These are phyloP conservation scores for Grantiella picta DNA, from an alignment of 2,113 vertebrate genomes.

Conservation along the genomic window DNA sequence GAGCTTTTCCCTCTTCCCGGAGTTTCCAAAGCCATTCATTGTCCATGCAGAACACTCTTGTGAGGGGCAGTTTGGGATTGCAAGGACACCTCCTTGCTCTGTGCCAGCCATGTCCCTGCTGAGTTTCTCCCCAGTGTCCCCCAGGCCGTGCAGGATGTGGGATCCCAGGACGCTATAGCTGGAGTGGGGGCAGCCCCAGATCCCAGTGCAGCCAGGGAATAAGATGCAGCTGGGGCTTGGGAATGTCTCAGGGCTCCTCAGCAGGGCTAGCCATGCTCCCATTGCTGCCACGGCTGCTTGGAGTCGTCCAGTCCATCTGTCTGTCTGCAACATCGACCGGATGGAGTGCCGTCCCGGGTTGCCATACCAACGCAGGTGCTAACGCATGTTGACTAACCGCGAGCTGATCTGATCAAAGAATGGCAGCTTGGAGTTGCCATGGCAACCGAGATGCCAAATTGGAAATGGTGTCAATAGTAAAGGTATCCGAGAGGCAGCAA, in stretches of 20 bases:
- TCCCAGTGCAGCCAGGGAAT: not conserved
- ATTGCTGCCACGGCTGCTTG: fast-evolving
- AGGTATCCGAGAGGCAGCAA: not conserved
- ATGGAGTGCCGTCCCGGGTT: slow-evolving; percentile 36
- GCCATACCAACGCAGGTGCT: slow-evolving; percentile 74
- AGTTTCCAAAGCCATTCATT: not conserved
- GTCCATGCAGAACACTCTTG: not conserved
- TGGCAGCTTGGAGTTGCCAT: slow-evolving; percentile 61
- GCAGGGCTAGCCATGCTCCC: not conserved
- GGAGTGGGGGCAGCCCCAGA: fast-evolving
- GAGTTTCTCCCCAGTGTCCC: not conserved
- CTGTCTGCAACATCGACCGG: fast-evolving
- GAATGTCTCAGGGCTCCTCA: fast-evolving
- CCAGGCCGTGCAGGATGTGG: fast-evolving
- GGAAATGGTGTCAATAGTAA: slow-evolving; percentile 6
- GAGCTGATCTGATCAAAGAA: slow-evolving; percentile 66
- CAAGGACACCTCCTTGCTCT: not conserved
- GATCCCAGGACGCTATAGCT: not conserved
- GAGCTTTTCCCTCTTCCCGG: not conserved
- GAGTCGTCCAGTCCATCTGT: not conserved
- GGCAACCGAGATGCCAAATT: slow-evolving; percentile 61
- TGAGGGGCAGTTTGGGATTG: fast-evolving
- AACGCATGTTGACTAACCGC: slow-evolving; percentile 55
- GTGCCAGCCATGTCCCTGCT: fast-evolving
- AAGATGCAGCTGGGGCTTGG: not conserved